Base-by-base conservation (phyloP, 1,140 invertebrate species). In the Drosophila sp. region DNA sequence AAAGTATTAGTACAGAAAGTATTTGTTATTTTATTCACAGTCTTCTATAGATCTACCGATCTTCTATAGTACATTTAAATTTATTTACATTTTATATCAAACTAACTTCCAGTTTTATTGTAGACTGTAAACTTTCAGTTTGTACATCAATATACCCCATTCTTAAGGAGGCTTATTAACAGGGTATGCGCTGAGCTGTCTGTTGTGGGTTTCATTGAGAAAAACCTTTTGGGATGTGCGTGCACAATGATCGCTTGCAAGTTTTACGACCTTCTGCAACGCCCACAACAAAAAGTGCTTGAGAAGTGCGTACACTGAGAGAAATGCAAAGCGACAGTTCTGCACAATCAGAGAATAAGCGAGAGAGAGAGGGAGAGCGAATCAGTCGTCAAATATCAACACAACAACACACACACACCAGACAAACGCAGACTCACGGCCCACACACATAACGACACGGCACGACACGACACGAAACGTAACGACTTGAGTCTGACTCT, bases 191-290 rank as follows among this genome's bases (percentile, higher is more conserved):
- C 9, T 43, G 51, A 56, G 51, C 51, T 27, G 50, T 48, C 32
- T 65, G 56, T 59, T 67, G 63, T 73, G 54, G 75, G 58, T 58
- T 82, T 70, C 80, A 82, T 82, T 82, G 71, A 82, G 80, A 27
- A 82, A 82, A 82, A 83, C 64, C 75, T 83, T 81, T 82, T 38
- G 76, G 61, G 57, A 83, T 66, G 65, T 82, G 80, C 80, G 80
- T 83, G 80, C 80, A 82, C 79, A 83, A 83, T 83, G 63, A 73
- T 70, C 80, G 57, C 64, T 54, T 14, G 63, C 54, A 53, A 73
- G 72, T 87, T 84, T 86, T 86, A 86, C 78, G 81, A 86, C 81
- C 81, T 86, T 86, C 82, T 80, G 70, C 63, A 62, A 86, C 81
- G 82, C 81, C 81, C 82, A 86, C 81, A 76, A 76, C 61, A 59